These are phyloP conservation scores for Camponotus vicinus DNA, from an alignment of 1,140 invertebrate species.

Conservation along the genomic window DNA sequence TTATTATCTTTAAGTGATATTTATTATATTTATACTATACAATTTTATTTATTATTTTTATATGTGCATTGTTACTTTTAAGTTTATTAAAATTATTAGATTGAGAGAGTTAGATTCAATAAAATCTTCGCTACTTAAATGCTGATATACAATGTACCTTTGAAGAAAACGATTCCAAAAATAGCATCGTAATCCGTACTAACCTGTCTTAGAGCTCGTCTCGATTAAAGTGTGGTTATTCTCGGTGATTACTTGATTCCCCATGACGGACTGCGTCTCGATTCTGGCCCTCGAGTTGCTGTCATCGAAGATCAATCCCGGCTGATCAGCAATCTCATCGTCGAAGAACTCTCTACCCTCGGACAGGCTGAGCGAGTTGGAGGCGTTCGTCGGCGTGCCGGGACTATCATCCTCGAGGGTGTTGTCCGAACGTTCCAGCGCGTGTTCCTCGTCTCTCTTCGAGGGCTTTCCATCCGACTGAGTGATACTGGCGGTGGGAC, in stretches of 20 bases:
- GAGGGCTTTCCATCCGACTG: constrained; percentile 79
- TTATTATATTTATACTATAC: too few relatives aligned
- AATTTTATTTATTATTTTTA: neutral
- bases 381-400: constrained; percentile 92
- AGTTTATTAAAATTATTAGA: constrained; percentile 2
- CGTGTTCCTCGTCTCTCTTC: constrained; percentile 79
- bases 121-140: neutral
- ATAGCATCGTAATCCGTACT: constrained; percentile 62
- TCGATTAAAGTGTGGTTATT: constrained; percentile 82
- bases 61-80: neutral
- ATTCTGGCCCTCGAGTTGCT: constrained; percentile 81
- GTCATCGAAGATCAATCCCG: constrained; percentile 92
- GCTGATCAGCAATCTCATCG: constrained; percentile 96
- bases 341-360: constrained; percentile 92
- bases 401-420: constrained; percentile 87
- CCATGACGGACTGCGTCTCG: constrained; percentile 79
- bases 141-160: neutral
- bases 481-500: constrained; percentile 87
- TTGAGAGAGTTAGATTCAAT: neutral
- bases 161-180: neutral
- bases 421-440: constrained; percentile 84
- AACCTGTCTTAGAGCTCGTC: constrained; percentile 79
- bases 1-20: neutral
- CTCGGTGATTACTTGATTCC: constrained; percentile 80
- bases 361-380: constrained; percentile 91